phyloP scores from a whole-genome alignment of 2,113 vertebrate species.

The Ochotona curzoniae region DNA sequence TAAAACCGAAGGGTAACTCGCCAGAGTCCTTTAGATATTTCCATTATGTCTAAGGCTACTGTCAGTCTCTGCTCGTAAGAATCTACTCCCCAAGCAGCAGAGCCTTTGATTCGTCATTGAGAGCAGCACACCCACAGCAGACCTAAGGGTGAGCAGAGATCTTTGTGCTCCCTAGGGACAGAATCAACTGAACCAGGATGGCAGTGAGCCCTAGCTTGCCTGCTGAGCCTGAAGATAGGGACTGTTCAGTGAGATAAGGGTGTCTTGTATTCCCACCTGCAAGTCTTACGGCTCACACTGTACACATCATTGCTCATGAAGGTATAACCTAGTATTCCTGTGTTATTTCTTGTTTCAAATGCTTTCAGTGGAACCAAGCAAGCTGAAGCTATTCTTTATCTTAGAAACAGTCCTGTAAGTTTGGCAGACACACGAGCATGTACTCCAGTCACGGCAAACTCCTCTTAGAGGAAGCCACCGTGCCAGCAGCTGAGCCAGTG shows the following conservation, averaged over 20 bases:
- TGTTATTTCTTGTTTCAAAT: not conserved
- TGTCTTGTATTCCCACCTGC: rapidly evolving
- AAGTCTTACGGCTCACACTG: rapidly evolving
- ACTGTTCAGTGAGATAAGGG: rapidly evolving
- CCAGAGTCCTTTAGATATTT: not conserved
- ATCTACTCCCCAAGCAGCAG: not conserved
- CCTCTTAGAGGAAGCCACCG: not conserved
- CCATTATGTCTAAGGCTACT: not conserved
- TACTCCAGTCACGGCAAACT: not conserved
- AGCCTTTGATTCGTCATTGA: not conserved
- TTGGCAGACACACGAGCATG: not conserved
- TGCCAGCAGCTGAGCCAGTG: not conserved
- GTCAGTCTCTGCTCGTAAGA: not conserved
- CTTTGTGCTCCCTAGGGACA: not conserved
- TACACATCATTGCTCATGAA: not conserved
- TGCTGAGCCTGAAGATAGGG: no score
- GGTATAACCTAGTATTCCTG: not conserved
- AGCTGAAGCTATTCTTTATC: not conserved
- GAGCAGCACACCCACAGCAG: rapidly evolving
- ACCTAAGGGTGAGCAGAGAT: not conserved
- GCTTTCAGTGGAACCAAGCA: not conserved
- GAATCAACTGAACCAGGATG: not conserved
- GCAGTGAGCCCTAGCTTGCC: not conserved
- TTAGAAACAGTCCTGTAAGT: not conserved
- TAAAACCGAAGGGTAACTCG: not conserved